Base-by-base conservation (phyloP, 2,888 invertebrate species). In the Drosophila sordidapex region DNA sequence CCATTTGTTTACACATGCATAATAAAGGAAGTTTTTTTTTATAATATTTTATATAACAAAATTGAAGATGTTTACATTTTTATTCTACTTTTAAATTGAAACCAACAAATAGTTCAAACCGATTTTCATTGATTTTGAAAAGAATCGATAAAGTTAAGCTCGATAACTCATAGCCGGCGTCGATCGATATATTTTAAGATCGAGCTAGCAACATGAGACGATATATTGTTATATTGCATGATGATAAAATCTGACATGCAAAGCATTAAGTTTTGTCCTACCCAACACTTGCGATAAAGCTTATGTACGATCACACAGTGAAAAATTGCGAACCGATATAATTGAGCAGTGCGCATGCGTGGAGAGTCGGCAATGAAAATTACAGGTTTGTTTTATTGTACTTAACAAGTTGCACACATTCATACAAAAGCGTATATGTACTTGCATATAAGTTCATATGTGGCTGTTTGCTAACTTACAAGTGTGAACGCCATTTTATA, bases 341-440 rank as follows among this genome's bases (percentile, higher is more conserved):
- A 75, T 70, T 79, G 67, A 56, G 56, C 48, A 74, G 66, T 80
- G 78, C 78, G 78, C 71, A 68, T 79, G 80, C 76, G 71, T 71
- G 80, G 48, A 75, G 67, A 74, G 67, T 78, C 71, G 78, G 78
- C 71, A 78, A 78, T 78, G 76, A 71, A 76, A 76, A 72, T 72
- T 76, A 64, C 76, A 80, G 79, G 79, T 79, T 80, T 72, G 81
- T 69, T 76, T 58, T 71, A 62, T 71, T 72, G 40, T 36, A 29
- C 8, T 52, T 48, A 62, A 52, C n/a, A 56, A 73, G 60, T 64
- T 64, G 33, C 27, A 35, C 29, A 52, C 25, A 36, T 52, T 33
- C 35, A 43, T 15, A 6, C 38, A 40, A 27, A 11, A 8, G 5
- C n/a, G 60, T 46, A 56, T 10, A 33, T 46, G 4, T 21, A 4